Evolutionary conservation across 2,888 invertebrate species (phyloP).

Genomic region (Ichneumon xanthorius): DNA sequence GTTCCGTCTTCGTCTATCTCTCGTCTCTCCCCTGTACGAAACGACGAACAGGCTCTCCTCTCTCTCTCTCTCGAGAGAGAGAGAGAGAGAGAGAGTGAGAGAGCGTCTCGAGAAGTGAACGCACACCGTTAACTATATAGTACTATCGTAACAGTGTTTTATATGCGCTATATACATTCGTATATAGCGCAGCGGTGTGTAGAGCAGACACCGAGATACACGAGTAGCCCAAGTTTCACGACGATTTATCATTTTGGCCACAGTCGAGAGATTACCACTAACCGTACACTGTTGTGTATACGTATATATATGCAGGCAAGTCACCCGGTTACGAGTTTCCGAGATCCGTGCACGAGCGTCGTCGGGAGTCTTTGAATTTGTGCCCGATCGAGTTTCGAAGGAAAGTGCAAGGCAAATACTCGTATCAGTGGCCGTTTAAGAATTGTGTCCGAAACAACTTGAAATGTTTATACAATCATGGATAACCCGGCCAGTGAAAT

Average conservation of each 20-base stretch:
- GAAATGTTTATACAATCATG: too few relatives aligned
- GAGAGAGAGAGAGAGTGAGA: too few relatives aligned
- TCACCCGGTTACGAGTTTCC: too few relatives aligned
- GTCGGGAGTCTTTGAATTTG: too few relatives aligned
- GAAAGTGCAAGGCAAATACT: too few relatives aligned
- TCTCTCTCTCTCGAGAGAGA: too few relatives aligned
- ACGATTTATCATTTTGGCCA: constrained; percentile 76
- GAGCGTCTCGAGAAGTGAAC: constrained; percentile 25
- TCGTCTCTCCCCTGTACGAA: constrained; percentile 35
- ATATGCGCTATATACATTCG: constrained; percentile 8
- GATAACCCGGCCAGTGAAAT: too few relatives aligned
- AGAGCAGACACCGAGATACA: constrained; percentile 69
- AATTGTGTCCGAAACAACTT: too few relatives aligned
- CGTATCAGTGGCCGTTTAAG: too few relatives aligned
- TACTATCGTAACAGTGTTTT: constrained; percentile 4
- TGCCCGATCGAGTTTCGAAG: too few relatives aligned
- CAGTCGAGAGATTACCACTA: constrained; percentile 4
- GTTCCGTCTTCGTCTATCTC: constrained; percentile 63
- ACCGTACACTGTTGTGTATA: background rate
- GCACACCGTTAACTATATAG: constrained; percentile 24
- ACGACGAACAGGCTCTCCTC: constrained; percentile 30
- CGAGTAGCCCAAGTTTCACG: constrained; percentile 72
- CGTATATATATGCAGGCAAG: background rate
- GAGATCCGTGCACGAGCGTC: too few relatives aligned
- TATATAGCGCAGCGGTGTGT: constrained; percentile 63